Base-by-base conservation (phyloP, 2,888 invertebrate genomes). In the Alloplasta piceator region DNA sequence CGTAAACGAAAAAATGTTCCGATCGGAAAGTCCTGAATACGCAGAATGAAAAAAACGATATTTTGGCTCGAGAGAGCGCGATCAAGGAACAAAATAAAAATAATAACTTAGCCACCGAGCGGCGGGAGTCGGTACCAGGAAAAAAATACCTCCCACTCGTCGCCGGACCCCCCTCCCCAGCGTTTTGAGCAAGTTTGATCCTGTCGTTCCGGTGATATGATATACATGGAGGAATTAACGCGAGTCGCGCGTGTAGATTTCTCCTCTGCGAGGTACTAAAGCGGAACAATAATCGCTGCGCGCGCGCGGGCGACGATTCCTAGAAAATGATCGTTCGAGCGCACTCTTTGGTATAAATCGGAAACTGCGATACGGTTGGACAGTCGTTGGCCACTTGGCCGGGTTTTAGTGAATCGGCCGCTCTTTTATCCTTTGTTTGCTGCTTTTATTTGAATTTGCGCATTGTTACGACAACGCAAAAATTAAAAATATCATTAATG, bases 271-370 rank as follows among this genome's bases (percentile, higher is more conserved):
- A 66, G 14, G 50, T 70, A 66, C 61, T 66, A 64, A 10, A 67
- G 48, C 68, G 39, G 26, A 71, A 26, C 60, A 71, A 71, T 41
- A 61, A 71, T 68, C 43, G 16, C 39, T 39, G 39, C 26, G 26
- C 26, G 26, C 36, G 46, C 58, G 50, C 14, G 41, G 52, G 60
- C 60, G 55, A 67, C 71, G 67, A 55, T 80, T 80, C 80, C 80
- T 39, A 67, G 75, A 80, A 80, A 46, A 41, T 66, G 66, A 66
- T 71, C 14, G 64, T 61, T 60, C 50, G 43, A 58, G 43, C 56
- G 75, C 14, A 2, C 26, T 26, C 26, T 26, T 26, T 26, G 26
- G 26, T 26, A 26, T 26, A 26, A 26, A 26, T 26, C 26, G 26
- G 26, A 26, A 26, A 26, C 26, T 26, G 1, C 26, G 26, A 26